Conservation (phyloP, 2,113 vertebrate genomes). For the Myotis brandtii region DNA sequence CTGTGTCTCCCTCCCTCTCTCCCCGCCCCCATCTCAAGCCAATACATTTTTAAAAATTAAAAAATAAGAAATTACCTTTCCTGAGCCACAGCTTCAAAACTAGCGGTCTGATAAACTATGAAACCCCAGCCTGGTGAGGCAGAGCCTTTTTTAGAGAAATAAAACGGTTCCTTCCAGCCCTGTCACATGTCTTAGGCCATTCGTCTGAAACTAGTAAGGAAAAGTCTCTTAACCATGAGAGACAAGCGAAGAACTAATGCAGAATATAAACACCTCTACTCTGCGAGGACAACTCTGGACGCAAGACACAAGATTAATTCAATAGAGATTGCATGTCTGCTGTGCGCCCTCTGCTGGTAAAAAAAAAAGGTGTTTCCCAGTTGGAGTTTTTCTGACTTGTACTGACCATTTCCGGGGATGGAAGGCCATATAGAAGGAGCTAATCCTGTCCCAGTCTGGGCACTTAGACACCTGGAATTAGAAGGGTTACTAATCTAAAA, state of each 20-base stretch:
- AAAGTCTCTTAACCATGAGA: constrained; percentile 50
- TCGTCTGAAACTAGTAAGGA: constrained; percentile 32
- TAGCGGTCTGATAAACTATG: not conserved
- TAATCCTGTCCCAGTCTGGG: not conserved
- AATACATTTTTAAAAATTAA: not conserved
- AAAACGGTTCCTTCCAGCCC: constrained; percentile 13
- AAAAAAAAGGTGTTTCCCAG: not conserved
- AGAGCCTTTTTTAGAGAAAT: not conserved
- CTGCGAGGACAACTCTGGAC: not conserved
- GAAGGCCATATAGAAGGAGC: not conserved
- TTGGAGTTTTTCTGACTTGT: not conserved
- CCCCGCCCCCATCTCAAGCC: not conserved
- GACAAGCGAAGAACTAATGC: constrained; percentile 21
- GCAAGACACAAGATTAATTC: not conserved
- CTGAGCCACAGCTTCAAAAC: constrained; percentile 21
- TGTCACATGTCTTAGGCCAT: not conserved
- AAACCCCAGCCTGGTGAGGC: not conserved
- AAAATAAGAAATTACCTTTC: constrained; percentile 30
- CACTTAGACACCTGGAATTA: not conserved
- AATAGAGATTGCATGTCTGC: not conserved
- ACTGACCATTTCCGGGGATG: constrained; percentile 15
- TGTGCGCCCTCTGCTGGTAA: constrained; percentile 65
- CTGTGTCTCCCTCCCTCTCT: not conserved
- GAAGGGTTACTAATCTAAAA: not conserved
- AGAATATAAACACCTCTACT: not conserved